A percentile compares a stretch with the other conserved stretches of the same genome.
Conservation (phyloP, 37 sponge, comb jelly and placozoan genomes). For the Bolinopsis microptera region DNA sequence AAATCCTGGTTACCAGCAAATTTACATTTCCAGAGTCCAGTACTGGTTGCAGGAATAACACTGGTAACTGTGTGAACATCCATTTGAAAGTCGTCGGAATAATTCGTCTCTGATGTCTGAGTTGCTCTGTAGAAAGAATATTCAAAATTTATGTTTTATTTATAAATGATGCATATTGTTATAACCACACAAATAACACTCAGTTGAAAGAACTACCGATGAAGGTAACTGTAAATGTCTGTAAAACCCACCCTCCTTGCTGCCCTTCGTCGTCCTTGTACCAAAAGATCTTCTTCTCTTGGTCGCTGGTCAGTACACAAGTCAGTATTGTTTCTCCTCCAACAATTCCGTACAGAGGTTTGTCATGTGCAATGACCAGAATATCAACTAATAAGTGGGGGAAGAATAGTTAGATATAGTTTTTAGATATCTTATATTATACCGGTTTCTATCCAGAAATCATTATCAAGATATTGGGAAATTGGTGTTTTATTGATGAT, state of each 20-base stretch:
- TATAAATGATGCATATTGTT: too few species aligned
- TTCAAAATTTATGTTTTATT: too few species aligned
- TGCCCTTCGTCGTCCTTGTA: not conserved
- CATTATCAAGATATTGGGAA: too few species aligned
- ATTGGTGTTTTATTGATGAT: too few species aligned
- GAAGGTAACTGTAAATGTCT: too few species aligned
- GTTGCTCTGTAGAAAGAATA: not conserved
- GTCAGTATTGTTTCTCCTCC: not conserved
- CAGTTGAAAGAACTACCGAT: too few species aligned
- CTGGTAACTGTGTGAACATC: not conserved
- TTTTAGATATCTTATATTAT: too few species aligned
- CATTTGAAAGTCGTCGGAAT: not conserved
- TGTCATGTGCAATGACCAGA: not conserved
- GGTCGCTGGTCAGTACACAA: not conserved
- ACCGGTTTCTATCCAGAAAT: too few species aligned
- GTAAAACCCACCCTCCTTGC: too few species aligned
- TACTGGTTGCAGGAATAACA: not conserved
- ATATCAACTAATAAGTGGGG: not conserved
- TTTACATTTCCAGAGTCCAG: not conserved
- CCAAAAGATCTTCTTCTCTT: not conserved
- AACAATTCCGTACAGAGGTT: not conserved
- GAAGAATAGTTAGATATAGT: too few species aligned
- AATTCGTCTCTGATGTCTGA: not conserved
- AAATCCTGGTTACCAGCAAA: not conserved
- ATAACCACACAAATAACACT: too few species aligned